Evolutionary conservation across 2,888 invertebrate species (phyloP), one percentile per base, ranked within the genome.

Genomic region (Tenthredo scrophulariae): DNA sequence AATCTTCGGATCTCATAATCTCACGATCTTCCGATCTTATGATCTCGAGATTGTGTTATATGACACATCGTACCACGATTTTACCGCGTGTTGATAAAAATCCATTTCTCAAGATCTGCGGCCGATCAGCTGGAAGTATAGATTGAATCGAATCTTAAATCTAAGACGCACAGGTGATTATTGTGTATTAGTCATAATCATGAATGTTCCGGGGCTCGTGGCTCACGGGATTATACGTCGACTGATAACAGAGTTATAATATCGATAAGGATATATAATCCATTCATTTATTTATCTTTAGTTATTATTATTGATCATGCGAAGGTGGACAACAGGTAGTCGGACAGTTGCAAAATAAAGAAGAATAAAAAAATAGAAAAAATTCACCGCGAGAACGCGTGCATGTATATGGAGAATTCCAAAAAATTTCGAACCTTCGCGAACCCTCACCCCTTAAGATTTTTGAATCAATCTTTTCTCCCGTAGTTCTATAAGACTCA

Each of bases 251-350:
- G 10, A 1, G 7, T 6, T 18, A n/a, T 54, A 6, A n/a, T 54
- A n/a, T 54, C 54, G 54, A 54, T 54, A 54, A 54, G n/a, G 54
- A 54, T n/a, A 54, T n/a, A 54, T 54, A 54, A 54, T 54, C 54
- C 54, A 54, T n/a, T 54, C n/a, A 1, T 18, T 54, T 54, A n/a
- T n/a, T 54, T n/a, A n/a, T 6, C n/a, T 5, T n/a, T 7, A n/a
- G 46, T 54, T 54, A 54, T 54, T 54, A n/a, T 54, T 54, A n/a
- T 54, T 54, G n/a, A n/a, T 50, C n/a, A 54, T n/a, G n/a, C 54
- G 7, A 54, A 54, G 18, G n/a, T 54, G 1, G 54, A 54, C 54
- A 13, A n/a, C n/a, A 54, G n/a, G n/a, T n/a, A n/a, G n/a, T 54
- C n/a, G 1, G 18, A n/a, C 18, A 6, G n/a, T 54, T 54, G n/a